phyloP scores from a whole-genome alignment of 2,888 invertebrate species.

The Euplexia lucipara region DNA sequence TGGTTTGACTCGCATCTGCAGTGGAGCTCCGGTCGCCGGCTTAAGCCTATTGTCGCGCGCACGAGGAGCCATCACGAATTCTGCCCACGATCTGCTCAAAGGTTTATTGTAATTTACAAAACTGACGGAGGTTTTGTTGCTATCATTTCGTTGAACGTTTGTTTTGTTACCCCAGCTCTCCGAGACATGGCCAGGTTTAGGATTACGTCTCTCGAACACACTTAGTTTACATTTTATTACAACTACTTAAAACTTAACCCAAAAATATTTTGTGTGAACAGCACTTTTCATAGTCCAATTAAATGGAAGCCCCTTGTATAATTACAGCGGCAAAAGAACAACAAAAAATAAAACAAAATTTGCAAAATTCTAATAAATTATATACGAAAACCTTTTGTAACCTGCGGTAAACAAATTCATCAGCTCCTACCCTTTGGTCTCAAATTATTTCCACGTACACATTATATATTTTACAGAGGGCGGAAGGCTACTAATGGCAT shows the following conservation, averaged over 20 bases:
- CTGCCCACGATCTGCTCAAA: constrained; percentile 85
- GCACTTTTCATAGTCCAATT: constrained; percentile 40
- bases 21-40: constrained; percentile 70
- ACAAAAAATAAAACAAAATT: constrained; percentile 56
- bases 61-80: constrained; percentile 83
- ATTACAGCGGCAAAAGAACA: constrained; percentile 50
- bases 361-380: constrained; percentile 57
- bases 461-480: constrained; percentile 78
- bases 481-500: constrained; percentile 86
- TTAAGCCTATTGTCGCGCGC: constrained; percentile 85
- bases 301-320: constrained; percentile 42
- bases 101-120: constrained; percentile 90
- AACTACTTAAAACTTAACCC: constrained; percentile 48
- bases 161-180: constrained; percentile 77
- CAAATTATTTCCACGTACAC: constrained; percentile 75
- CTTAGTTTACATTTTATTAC: constrained; percentile 50
- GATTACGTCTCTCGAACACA: constrained; percentile 66
- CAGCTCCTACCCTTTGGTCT: constrained; percentile 72
- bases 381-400: constrained; percentile 64
- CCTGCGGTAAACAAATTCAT: constrained; percentile 73
- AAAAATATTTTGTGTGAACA: constrained; percentile 48
- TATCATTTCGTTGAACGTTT: constrained; percentile 82
- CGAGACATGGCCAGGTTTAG: constrained; percentile 64
- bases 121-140: constrained; percentile 86
- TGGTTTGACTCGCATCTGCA: constrained; percentile 78